Conservation (phyloP, 1,140 invertebrate species). For the Fopius arisanus region DNA sequence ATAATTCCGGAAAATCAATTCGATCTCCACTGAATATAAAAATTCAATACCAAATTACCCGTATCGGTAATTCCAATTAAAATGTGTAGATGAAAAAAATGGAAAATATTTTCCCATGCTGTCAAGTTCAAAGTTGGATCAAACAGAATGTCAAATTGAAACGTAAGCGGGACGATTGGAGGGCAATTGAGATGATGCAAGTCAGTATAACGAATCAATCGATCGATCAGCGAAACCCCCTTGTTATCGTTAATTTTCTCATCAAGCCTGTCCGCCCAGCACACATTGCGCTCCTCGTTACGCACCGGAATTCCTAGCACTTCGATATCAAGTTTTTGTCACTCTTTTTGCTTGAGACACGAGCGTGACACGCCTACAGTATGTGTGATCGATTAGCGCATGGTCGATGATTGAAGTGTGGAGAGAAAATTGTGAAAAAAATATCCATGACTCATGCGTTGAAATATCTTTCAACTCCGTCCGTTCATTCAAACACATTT, state of each 20-base stretch:
- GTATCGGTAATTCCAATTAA: no score
- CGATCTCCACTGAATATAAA: no score
- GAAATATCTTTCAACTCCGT: no score
- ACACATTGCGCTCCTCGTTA: conserved; percentile 3
- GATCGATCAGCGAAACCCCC: conserved; percentile 1
- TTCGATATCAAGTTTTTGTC: not conserved
- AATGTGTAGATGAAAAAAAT: not conserved
- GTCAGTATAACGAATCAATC: conserved; percentile 1
- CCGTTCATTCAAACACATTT: no score
- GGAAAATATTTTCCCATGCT: not conserved
- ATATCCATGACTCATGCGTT: not conserved
- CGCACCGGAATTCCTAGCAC: not conserved
- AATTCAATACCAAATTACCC: no score
- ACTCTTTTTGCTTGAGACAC: not conserved
- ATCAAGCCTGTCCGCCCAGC: conserved; percentile 11
- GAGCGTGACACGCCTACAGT: not conserved
- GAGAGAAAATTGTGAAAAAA: not conserved
- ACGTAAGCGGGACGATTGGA: no score
- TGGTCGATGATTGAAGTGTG: not conserved
- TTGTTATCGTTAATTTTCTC: conserved; percentile 11
- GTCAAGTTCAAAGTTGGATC: not conserved
- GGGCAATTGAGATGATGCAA: not conserved
- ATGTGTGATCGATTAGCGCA: not conserved
- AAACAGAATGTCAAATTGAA: not conserved
- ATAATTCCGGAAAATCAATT: no score